Evolutionary conservation across 2,113 vertebrate species (phyloP).

Genomic region (Amblyopsis rosae): DNA sequence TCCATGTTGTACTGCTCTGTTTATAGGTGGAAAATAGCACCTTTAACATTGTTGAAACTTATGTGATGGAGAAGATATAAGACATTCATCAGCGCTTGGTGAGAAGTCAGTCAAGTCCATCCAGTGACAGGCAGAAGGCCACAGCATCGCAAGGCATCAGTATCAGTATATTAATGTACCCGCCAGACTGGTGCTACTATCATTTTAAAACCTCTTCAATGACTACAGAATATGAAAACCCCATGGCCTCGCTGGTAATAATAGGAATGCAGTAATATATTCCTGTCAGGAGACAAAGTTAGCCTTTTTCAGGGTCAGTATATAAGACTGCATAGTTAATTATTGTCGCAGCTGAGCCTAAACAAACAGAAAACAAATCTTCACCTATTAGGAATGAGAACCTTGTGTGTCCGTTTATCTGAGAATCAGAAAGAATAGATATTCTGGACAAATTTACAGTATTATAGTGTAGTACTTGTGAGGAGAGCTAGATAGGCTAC

Average conservation of each 20-base stretch:
- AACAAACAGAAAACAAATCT: conserved; percentile 33
- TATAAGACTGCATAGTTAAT: conserved; percentile 38
- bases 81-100: not conserved
- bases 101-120: conserved; percentile 1
- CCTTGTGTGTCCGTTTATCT: conserved; percentile 27
- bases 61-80: not conserved
- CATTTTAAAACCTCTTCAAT: not conserved
- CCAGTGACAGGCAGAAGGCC: not conserved
- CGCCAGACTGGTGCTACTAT: not conserved
- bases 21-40: not conserved
- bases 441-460: conserved; percentile 15
- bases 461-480: conserved; percentile 16
- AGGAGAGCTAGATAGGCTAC: not conserved
- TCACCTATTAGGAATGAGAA: conserved; percentile 11
- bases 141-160: not conserved
- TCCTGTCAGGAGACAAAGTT: conserved; percentile 11
- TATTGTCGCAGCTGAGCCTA: conserved; percentile 35
- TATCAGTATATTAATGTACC: not conserved
- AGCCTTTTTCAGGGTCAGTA: conserved; percentile 43
- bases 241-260: not conserved
- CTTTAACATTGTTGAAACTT: not conserved
- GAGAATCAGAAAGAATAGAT: conserved; percentile 33
- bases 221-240: not conserved
- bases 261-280: conserved; percentile 24
- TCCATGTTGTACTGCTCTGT: not conserved